phyloP scores from a whole-genome alignment of 2,888 invertebrate genomes.

The Oscheius myriophilus region DNA sequence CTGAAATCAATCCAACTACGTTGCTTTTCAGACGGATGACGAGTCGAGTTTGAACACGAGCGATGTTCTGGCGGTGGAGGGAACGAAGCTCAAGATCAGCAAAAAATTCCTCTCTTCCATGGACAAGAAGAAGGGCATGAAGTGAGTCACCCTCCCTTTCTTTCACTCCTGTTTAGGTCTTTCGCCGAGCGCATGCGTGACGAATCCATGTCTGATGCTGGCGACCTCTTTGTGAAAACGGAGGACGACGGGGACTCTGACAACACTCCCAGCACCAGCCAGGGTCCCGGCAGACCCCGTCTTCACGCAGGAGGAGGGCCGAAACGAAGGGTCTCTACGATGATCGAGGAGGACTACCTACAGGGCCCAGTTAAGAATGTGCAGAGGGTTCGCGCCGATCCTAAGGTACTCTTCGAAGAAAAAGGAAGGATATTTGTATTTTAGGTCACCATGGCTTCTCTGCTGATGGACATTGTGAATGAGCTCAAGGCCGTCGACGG shows the following conservation, averaged over 20 bases:
- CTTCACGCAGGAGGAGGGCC: conserved; percentile 32
- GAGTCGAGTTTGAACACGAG: conserved; percentile 80
- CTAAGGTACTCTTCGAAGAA: conserved; percentile 78
- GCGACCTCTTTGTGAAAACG: conserved; percentile 9
- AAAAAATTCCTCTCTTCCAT: conserved; percentile 43
- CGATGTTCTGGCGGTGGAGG: conserved; percentile 73
- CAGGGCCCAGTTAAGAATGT: conserved; percentile 76
- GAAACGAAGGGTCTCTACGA: conserved; percentile 48
- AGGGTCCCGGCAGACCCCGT: not conserved
- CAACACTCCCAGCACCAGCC: not conserved
- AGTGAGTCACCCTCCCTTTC: not conserved
- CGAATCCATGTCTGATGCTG: conserved; percentile 18
- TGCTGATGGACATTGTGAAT: conserved; percentile 61
- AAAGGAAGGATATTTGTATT: not conserved
- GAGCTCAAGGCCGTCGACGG: conserved; percentile 91
- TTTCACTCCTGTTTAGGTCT: conserved; percentile 1
- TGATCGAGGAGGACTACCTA: conserved; percentile 68
- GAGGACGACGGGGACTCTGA: conserved; percentile 15
- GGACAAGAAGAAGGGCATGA: conserved; percentile 6
- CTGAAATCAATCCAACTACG: not conserved
- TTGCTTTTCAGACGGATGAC: conserved; percentile 77
- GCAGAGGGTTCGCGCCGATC: conserved; percentile 91
- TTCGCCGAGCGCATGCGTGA: conserved; percentile 13
- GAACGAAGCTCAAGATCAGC: conserved; percentile 72
- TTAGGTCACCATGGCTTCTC: conserved; percentile 57